phyloP scores from a whole-genome alignment of 2,888 invertebrate genomes.

The Stomorhina lunata region DNA sequence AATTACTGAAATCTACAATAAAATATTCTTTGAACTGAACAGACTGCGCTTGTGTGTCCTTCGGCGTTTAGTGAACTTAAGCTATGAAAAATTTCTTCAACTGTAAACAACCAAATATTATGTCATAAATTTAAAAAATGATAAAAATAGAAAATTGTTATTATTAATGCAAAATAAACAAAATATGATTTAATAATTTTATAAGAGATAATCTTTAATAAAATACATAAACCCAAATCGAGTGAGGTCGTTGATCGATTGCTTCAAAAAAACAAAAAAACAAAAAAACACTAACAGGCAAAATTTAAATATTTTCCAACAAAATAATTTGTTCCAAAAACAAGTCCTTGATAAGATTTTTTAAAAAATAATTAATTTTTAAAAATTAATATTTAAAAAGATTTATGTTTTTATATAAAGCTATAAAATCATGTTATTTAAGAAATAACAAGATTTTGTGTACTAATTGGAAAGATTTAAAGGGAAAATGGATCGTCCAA shows the following conservation, averaged over 20 bases:
- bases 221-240: no score
- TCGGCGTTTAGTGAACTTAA: slow-evolving; percentile 11
- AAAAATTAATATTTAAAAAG: neutral
- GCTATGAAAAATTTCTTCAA: neutral
- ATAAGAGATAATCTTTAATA: no score
- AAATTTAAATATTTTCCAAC: no score
- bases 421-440: neutral
- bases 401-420: no score
- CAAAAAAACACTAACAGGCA: no score
- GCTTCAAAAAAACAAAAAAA: neutral
- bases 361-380: neutral
- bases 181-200: neutral
- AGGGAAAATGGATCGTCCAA: no score
- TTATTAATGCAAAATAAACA: neutral
- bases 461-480: neutral
- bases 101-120: neutral
- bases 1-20: no score
- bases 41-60: neutral
- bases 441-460: neutral
- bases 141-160: no score
- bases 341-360: neutral
- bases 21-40: no score
- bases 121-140: neutral
- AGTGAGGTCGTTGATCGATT: neutral
- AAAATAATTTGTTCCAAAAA: no score